These are phyloP conservation scores for Sturnira hondurensis DNA, from an alignment of 2,113 vertebrate species.

Conservation along the genomic window DNA sequence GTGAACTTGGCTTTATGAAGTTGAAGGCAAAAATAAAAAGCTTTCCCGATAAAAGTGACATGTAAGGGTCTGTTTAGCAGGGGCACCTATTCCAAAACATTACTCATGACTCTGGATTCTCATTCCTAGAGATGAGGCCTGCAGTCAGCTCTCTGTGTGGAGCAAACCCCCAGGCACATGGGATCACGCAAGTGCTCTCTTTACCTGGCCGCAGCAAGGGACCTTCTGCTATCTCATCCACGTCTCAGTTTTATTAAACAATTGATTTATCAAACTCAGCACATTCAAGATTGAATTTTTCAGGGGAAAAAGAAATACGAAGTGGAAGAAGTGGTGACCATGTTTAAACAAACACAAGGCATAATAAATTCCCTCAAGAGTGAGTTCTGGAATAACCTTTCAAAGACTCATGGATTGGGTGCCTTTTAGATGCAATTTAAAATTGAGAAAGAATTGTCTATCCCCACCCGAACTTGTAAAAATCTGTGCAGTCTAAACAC, in stretches of 20 bases:
- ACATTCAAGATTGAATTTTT: conserved; percentile 13
- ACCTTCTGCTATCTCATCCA: neutral
- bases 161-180: neutral
- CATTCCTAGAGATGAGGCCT: neutral
- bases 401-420: neutral
- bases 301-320: neutral
- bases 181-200: neutral
- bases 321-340: neutral
- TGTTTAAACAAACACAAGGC: conserved; percentile 1
- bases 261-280: neutral
- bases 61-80: neutral
- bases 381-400: neutral
- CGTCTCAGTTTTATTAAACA: neutral
- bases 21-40: neutral
- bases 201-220: neutral
- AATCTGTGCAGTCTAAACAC: neutral
- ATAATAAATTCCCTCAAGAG: neutral
- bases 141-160: too few relatives aligned
- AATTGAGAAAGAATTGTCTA: neutral
- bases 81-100: neutral
- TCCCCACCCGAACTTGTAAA: neutral
- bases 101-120: neutral
- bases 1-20: neutral
- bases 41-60: neutral
- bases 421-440: neutral